These are phyloP conservation scores for Phortica okadai DNA, from an alignment of 2,888 invertebrate species.

Conservation along the genomic window DNA sequence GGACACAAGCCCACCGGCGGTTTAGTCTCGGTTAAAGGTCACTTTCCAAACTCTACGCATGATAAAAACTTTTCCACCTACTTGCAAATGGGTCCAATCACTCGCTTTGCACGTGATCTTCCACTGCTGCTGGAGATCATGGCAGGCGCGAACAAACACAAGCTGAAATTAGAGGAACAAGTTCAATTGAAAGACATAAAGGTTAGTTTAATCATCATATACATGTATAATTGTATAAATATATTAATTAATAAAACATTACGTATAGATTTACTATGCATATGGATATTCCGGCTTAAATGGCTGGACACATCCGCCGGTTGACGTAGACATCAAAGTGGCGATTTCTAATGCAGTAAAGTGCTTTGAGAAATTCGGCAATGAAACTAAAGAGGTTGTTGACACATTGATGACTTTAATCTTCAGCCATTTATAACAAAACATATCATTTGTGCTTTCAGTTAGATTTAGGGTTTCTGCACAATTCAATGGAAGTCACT, in stretches of 20 bases:
- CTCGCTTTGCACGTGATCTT: slow-evolving; percentile 87
- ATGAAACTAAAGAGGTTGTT: slow-evolving; percentile 55
- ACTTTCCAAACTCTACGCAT: slow-evolving; percentile 78
- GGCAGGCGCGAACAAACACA: slow-evolving; percentile 77
- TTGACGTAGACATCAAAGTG: slow-evolving; percentile 64
- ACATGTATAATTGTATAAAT: no score
- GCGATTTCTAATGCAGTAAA: slow-evolving; percentile 66
- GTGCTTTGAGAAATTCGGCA: slow-evolving; percentile 66
- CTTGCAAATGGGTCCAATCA: slow-evolving; percentile 85
- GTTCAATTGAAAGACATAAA: slow-evolving; percentile 77
- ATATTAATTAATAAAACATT: neutral
- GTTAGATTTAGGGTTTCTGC: slow-evolving; percentile 55
- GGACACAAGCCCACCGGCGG: slow-evolving; percentile 92
- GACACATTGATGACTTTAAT: no score
- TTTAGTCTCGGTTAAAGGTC: slow-evolving; percentile 79
- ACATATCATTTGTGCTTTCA: slow-evolving; percentile 19
- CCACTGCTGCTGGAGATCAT: slow-evolving; percentile 82
- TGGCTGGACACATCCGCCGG: slow-evolving; percentile 55
- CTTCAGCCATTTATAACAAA: neutral
- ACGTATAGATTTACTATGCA: slow-evolving; percentile 64
- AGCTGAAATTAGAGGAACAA: slow-evolving; percentile 76
- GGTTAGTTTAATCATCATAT: slow-evolving; percentile 67
- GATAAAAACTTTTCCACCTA: slow-evolving; percentile 78
- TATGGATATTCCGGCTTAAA: slow-evolving; percentile 60
- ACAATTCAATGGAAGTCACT: slow-evolving; percentile 53